Percentiles rank a stretch among this genome's conserved stretches.
phyloP scores from a whole-genome alignment of 2,888 invertebrate species.

The Girardia tigrina region DNA sequence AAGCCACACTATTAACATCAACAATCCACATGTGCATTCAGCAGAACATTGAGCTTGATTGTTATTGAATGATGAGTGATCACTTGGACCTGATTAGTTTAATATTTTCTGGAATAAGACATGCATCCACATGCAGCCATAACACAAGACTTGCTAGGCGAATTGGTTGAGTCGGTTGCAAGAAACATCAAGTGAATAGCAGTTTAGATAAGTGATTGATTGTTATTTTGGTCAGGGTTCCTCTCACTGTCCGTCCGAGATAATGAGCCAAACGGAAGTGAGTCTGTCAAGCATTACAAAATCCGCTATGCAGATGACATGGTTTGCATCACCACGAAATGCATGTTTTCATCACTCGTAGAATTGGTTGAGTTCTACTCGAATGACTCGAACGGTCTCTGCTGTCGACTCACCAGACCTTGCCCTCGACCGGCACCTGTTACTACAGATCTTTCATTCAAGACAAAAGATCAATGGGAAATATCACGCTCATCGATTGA shows the following conservation, averaged over 20 bases:
- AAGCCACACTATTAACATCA: too few species aligned
- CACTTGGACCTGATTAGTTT: too few species aligned
- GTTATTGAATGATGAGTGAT: too few species aligned
- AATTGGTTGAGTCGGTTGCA: too few species aligned
- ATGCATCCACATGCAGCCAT: too few species aligned
- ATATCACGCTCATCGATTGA: constrained; percentile 75
- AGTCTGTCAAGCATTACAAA: constrained; percentile 96
- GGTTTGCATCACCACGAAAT: constrained; percentile 92
- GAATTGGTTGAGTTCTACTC: constrained; percentile 86
- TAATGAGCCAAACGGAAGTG: constrained; percentile 55
- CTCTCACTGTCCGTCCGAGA: constrained; percentile 66
- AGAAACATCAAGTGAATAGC: too few species aligned
- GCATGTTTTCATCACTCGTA: constrained; percentile 75
- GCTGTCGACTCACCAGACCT: constrained; percentile 76
- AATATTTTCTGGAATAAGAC: too few species aligned
- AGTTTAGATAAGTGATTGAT: too few species aligned
- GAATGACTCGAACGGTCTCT: constrained; percentile 69
- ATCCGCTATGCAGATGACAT: constrained; percentile 92
- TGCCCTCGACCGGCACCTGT: constrained; percentile 88
- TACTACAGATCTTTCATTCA: constrained; percentile 87
- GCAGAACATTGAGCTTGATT: too few species aligned
- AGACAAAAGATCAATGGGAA: constrained; percentile 86
- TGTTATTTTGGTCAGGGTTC: not conserved
- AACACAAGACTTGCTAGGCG: too few species aligned
- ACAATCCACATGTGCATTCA: too few species aligned